Evolutionary conservation across 2,888 invertebrate genomes (phyloP), one percentile per base, ranked within the genome.

Genomic region (Drosophila falleni): DNA sequence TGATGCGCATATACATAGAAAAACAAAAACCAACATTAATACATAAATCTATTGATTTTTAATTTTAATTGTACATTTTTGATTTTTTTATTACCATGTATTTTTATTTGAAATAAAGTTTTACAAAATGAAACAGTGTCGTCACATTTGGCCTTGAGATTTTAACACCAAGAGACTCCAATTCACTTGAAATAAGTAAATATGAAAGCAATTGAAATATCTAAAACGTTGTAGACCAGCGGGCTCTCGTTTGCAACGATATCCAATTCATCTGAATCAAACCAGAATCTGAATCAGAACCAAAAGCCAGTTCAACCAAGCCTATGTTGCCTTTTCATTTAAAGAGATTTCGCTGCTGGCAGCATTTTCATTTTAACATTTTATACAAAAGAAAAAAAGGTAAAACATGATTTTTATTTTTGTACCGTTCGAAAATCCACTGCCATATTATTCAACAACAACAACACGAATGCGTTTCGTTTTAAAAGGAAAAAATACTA

Each of bases 31-130:
- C 33, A 60, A 46, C 71, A 59, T 71, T 39, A 66, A 70, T 71
- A 70, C 78, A 84, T 74, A 84, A 81, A 85, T 81, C 77, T 71
- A 80, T 80, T 87, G 80, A 84, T 85, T 87, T 82, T 70, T 85
- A 87, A 75, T 81, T 85, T 80, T 85, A 86, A 81, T 15, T 84
- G 87, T 84, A 84, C 80, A 84, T 84, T 84, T 85, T 88, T 86
- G 62, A 78, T 83, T 88, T 88, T 78, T 84, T 88, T 81, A 84
- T 78, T 85, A 84, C 72, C 78, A 71, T 88, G 84, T 86, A 84
- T 81, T 86, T 87, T 84, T 79, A 86, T 88, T 86, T 86, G 54
- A 83, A 86, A 86, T 86, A 86, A 86, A 86, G 89, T 86, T 88
- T 88, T 81, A 84, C 75, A 88, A 81, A 83, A 83, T 74, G 69